Conservation (phyloP, 2,797 vertebrate genomes). For the Gallinago solitaria region DNA sequence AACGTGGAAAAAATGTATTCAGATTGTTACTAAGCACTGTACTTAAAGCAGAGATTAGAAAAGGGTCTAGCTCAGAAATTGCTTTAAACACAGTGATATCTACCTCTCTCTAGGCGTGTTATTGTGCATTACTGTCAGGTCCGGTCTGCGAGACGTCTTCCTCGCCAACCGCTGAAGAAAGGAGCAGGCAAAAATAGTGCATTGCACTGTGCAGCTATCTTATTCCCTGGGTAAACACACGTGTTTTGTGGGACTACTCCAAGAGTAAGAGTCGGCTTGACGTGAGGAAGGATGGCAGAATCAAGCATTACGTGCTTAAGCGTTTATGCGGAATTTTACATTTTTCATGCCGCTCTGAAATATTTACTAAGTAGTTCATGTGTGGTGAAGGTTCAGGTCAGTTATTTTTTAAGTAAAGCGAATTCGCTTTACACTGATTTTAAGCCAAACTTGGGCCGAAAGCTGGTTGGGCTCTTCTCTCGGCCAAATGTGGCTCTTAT, state of each 20-base stretch:
- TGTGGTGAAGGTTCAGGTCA: slow-evolving; percentile 54
- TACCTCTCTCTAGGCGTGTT: slow-evolving; percentile 30
- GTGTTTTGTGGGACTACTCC: neutral
- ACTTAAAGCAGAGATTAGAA: slow-evolving; percentile 69
- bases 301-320: slow-evolving; percentile 26
- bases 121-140: slow-evolving; percentile 47
- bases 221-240: slow-evolving; percentile 30
- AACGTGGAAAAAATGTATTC: slow-evolving; percentile 81
- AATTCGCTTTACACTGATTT: neutral
- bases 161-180: neutral
- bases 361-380: slow-evolving; percentile 45
- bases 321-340: slow-evolving; percentile 44
- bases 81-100: slow-evolving; percentile 20
- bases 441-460: neutral
- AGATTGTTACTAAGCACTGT: slow-evolving; percentile 82
- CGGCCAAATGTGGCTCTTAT: neutral
- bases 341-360: slow-evolving; percentile 51
- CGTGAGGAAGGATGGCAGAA: slow-evolving; percentile 38
- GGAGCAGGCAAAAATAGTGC: neutral
- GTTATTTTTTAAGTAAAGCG: slow-evolving; percentile 13
- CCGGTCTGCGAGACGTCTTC: slow-evolving; percentile 10
- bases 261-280: slow-evolving; percentile 23
- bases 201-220: neutral
- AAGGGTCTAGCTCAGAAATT: slow-evolving; percentile 67
- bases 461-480: neutral